phyloP scores from a whole-genome alignment of 2,113 vertebrate species.

The Melanerpes aurifrons region DNA sequence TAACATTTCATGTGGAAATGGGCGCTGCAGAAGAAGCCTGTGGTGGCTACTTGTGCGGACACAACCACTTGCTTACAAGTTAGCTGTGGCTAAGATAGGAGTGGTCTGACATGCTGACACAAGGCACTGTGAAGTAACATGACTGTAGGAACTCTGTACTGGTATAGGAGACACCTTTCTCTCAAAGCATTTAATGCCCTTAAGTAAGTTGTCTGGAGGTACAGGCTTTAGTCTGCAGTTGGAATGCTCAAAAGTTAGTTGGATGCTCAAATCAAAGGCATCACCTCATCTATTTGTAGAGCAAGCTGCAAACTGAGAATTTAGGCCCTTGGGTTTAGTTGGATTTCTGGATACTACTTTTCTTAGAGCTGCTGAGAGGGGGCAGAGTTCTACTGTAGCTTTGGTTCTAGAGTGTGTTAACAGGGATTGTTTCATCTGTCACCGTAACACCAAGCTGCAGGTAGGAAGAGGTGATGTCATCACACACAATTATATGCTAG shows the following conservation, averaged over 20 bases:
- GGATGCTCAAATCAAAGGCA: not conserved
- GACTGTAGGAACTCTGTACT: not conserved
- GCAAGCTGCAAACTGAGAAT: not conserved
- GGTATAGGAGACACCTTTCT: not conserved
- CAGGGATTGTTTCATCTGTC: not conserved
- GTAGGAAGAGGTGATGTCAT: not conserved
- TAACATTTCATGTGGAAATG: not conserved
- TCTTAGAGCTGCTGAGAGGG: not conserved
- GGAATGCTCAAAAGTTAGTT: not conserved
- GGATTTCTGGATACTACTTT: not conserved
- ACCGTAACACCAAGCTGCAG: not conserved
- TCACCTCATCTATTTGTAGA: not conserved
- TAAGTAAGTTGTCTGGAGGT: not conserved
- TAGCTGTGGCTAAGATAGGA: not conserved
- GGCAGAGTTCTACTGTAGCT: not conserved
- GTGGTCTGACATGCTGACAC: rapidly evolving
- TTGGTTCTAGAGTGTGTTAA: not conserved
- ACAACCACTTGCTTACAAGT: not conserved
- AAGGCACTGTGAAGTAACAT: not conserved
- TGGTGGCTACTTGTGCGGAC: not conserved
- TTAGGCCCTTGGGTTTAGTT: not conserved
- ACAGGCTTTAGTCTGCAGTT: not conserved
- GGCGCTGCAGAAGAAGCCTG: not conserved
- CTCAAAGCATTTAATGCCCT: not conserved
- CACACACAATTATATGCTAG: not conserved